Evolutionary conservation across 1,140 invertebrate genomes (phyloP), one percentile per base, ranked within the genome.

Genomic region (Oryzaephilus surinamensis): DNA sequence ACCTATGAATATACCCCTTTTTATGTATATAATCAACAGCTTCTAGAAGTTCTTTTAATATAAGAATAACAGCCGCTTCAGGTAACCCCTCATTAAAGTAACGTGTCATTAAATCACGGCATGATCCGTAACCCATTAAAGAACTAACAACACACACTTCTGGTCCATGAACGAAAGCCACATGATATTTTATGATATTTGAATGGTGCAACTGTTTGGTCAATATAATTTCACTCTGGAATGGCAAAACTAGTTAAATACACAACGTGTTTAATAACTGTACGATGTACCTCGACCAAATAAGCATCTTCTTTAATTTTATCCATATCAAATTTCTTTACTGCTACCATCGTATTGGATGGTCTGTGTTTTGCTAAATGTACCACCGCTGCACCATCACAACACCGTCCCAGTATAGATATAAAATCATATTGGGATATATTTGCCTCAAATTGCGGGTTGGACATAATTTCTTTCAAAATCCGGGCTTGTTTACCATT

Each of bases 1-100:
- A 84, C 77, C 87, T 83, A 58, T 93, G 89, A 54, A 95, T 87
- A 58, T 83, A 81, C 40, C 84, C 79, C 62, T 79, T 78, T 41
- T 72, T 74, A 60, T 93, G 88, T 42, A 95, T 72, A 62, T 94
- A 94, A 49, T 83, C 74, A 12, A 94, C 63, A 1, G 81, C 89
- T 23, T 71, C 59, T 28, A 93, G 64, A 13, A 87, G 72, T 65
- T 92, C 87, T 54, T 71, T 70, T 17, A 92, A 60, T 48, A 94
- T 83, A 38, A 83, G 73, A 19, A 82, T 73, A 52, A 91, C 79
- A 14, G 83, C 77, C 27, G 77, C 57, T 64, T 95, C 90, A 2
- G 86, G 80, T 27, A 95, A 64, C 13, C 76, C 82, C 57, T 80
- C 74, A 27, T 67, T 70, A 61, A 86, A 92, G 60, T 84, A 79